Conservation (phyloP, 2,113 vertebrate species). For the Piaya cayana region DNA sequence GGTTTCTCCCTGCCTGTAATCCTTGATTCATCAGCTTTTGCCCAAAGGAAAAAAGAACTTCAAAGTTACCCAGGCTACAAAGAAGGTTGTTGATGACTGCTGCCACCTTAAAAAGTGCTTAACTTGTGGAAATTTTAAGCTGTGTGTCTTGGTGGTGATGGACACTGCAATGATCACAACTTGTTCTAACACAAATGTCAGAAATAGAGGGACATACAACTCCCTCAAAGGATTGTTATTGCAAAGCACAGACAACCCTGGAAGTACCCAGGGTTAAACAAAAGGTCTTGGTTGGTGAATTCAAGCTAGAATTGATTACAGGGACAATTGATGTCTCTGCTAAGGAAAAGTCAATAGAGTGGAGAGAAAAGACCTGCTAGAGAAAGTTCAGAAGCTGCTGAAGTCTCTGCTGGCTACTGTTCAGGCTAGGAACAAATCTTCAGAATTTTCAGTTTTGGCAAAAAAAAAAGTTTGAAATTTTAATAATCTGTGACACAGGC, state of each 20-base stretch:
- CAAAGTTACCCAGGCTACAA: neutral
- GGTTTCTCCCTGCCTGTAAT: neutral
- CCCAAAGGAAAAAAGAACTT: neutral
- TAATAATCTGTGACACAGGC: neutral
- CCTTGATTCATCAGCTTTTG: neutral
- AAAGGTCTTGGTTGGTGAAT: neutral
- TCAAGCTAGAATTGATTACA: neutral
- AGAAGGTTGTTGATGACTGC: neutral
- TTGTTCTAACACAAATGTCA: neutral
- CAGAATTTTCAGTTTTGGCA: neutral
- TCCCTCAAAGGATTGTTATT: neutral
- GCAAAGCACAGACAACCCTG: neutral
- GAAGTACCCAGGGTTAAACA: neutral
- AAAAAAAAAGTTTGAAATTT: neutral
- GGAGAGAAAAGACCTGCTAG: neutral
- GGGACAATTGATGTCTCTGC: neutral
- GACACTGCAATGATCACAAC: neutral
- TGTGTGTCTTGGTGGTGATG: neutral
- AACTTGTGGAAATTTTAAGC: neutral
- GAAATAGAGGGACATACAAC: neutral
- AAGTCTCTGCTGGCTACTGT: neutral
- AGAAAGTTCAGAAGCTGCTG: neutral
- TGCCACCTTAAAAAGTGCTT: neutral
- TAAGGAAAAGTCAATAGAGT: neutral
- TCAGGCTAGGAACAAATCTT: neutral